These are phyloP conservation scores for Chaetodon auriga DNA, from an alignment of 2,113 vertebrate species.

Conservation along the genomic window DNA sequence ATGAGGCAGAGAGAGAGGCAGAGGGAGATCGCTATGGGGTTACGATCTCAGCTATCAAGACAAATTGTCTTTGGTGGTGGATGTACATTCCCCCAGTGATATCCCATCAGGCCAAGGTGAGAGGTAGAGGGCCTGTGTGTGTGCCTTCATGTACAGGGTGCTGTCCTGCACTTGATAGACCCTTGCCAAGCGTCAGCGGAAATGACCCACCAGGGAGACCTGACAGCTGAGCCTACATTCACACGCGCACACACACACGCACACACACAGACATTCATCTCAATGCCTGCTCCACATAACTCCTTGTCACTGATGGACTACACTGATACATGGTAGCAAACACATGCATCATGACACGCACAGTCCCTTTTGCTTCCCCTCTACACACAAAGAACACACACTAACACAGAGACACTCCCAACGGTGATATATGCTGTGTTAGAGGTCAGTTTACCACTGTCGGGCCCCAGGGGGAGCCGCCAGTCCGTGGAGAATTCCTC, in stretches of 20 bases:
- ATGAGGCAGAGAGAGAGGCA: slow-evolving; percentile 16
- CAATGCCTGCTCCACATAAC: slow-evolving; percentile 1
- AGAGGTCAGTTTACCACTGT: slow-evolving; percentile 37
- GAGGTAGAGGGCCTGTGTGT: slow-evolving; percentile 3
- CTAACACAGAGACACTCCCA: not conserved
- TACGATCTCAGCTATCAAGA: slow-evolving; percentile 50
- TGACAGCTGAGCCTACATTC: slow-evolving; percentile 65
- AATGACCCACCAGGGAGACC: slow-evolving; percentile 70
- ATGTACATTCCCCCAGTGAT: slow-evolving; percentile 63
- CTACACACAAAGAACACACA: slow-evolving; percentile 17
- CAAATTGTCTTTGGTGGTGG: slow-evolving; percentile 64
- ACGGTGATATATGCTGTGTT: slow-evolving; percentile 21
- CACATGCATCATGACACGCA: slow-evolving; percentile 19
- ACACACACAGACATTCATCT: slow-evolving; percentile 23
- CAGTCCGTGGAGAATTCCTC: slow-evolving; percentile 37
- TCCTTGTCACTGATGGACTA: slow-evolving; percentile 39
- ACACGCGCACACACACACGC: slow-evolving; percentile 10
- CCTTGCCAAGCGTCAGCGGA: slow-evolving; percentile 62
- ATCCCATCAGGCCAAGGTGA: slow-evolving; percentile 67
- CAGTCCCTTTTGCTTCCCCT: not conserved
- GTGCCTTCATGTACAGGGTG: slow-evolving; percentile 32
- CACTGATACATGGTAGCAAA: slow-evolving; percentile 12
- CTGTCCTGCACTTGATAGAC: slow-evolving; percentile 70
- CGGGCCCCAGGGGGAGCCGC: slow-evolving; percentile 47
- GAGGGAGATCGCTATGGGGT: slow-evolving; percentile 31